These are phyloP conservation scores for Andricus grossulariae DNA, from an alignment of 1,140 invertebrate species.

Conservation along the genomic window DNA sequence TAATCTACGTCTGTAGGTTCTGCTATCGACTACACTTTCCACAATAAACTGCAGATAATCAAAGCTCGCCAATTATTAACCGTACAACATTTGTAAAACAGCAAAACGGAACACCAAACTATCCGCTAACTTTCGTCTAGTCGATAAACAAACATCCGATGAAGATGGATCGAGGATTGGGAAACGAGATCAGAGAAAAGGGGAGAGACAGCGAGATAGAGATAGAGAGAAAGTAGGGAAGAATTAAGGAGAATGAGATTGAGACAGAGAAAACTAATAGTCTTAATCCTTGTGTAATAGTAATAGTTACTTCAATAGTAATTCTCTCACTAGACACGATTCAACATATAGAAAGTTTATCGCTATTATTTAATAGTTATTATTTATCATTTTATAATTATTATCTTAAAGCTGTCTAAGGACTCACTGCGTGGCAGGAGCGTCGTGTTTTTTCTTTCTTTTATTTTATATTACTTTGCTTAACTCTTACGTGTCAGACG, in stretches of 20 bases:
- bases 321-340: slow-evolving; percentile 74
- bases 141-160: slow-evolving; percentile 10
- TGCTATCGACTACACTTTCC: slow-evolving; percentile 58
- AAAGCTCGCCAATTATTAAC: slow-evolving; percentile 55
- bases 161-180: background rate
- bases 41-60: slow-evolving; percentile 43
- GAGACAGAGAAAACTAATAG: background rate
- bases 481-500: slow-evolving; percentile 59
- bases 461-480: slow-evolving; percentile 60
- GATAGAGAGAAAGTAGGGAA: background rate
- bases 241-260: background rate
- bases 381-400: slow-evolving; percentile 70
- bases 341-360: slow-evolving; percentile 75
- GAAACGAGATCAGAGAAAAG: background rate
- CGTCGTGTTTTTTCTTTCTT: slow-evolving; percentile 56
- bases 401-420: slow-evolving; percentile 75
- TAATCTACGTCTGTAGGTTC: slow-evolving; percentile 64
- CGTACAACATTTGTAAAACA: slow-evolving; percentile 69
- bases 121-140: slow-evolving; percentile 65
- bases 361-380: slow-evolving; percentile 73
- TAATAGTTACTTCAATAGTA: slow-evolving; percentile 69
- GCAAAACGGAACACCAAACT: slow-evolving; percentile 73
- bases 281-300: slow-evolving; percentile 58
- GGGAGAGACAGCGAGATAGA: background rate
- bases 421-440: slow-evolving; percentile 73